phyloP scores from a whole-genome alignment of 2,888 invertebrate genomes.

The Hyposoter didymator region DNA sequence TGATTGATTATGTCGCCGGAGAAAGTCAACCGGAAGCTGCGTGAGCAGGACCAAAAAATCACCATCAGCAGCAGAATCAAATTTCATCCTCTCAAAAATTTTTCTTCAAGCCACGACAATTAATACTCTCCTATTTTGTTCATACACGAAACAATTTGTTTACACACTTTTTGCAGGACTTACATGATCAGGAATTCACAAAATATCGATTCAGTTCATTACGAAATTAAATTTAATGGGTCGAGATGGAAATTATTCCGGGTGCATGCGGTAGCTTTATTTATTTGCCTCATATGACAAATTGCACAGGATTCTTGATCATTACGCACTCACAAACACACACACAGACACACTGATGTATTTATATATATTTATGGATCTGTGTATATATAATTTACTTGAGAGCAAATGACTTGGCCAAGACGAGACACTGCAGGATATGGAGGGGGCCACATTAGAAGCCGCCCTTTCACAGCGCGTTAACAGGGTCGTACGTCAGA shows the following conservation, averaged over 20 bases:
- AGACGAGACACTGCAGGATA: conserved; percentile 3
- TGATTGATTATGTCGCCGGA: conserved; percentile 10
- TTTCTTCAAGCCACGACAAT: background rate
- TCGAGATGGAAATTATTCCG: conserved; percentile 31
- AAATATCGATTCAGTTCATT: conserved; percentile 12
- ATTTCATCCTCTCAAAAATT: background rate
- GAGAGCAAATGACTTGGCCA: conserved; percentile 11
- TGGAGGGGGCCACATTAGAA: conserved; percentile 26
- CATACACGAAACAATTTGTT: background rate
- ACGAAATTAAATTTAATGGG: conserved; percentile 17
- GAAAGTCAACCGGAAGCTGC: conserved; percentile 19
- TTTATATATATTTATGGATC: conserved; percentile 1
- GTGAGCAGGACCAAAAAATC: background rate
- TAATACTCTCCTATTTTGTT: background rate
- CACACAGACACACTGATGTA: background rate
- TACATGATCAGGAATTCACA: background rate
- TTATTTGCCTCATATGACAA: conserved; percentile 45
- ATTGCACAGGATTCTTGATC: conserved; percentile 51
- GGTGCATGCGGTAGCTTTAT: conserved; percentile 41
- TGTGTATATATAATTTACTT: background rate
- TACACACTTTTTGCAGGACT: background rate
- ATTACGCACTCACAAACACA: background rate
- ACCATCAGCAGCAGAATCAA: background rate
- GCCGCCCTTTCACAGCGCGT: conserved; percentile 63
- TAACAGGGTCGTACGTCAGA: conserved; percentile 71